Conservation (phyloP, 1,140 invertebrate species). For the Nasonia giraulti region DNA sequence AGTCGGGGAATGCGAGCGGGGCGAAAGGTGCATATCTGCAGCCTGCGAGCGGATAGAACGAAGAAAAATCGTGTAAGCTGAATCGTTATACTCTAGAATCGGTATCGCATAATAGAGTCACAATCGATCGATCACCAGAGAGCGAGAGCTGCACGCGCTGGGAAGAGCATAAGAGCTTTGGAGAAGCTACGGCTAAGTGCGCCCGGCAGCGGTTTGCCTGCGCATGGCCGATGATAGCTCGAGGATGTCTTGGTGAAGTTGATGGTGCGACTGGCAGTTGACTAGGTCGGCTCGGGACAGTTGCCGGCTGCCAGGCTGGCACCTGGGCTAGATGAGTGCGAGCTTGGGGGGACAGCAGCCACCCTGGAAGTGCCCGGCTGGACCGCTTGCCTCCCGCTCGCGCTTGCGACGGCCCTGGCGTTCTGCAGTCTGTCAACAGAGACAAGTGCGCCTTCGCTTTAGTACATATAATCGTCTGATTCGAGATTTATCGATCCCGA, state of each 20-base stretch:
- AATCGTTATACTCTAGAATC: too few species aligned
- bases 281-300: slow-evolving; percentile 65
- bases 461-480: too few species aligned
- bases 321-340: slow-evolving; percentile 75
- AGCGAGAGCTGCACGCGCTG: not conserved
- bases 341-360: slow-evolving; percentile 74
- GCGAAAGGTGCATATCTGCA: not conserved
- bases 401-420: slow-evolving; percentile 74
- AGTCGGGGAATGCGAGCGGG: not conserved
- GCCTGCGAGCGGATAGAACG: not conserved
- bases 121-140: not conserved
- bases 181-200: slow-evolving; percentile 33
- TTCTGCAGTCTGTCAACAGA: slow-evolving; percentile 70
- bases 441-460: too few species aligned
- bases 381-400: slow-evolving; percentile 71
- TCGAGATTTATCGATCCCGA: too few species aligned
- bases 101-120: too few species aligned
- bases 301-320: slow-evolving; percentile 70
- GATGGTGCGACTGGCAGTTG: slow-evolving; percentile 62
- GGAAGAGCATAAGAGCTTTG: not conserved
- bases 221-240: slow-evolving; percentile 49
- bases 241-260: slow-evolving; percentile 49
- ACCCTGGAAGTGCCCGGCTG: slow-evolving; percentile 70
- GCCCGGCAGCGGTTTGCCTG: slow-evolving; percentile 39
- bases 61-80: too few species aligned